Conservation (phyloP, 2,113 vertebrate genomes). For the Passer montanus region DNA sequence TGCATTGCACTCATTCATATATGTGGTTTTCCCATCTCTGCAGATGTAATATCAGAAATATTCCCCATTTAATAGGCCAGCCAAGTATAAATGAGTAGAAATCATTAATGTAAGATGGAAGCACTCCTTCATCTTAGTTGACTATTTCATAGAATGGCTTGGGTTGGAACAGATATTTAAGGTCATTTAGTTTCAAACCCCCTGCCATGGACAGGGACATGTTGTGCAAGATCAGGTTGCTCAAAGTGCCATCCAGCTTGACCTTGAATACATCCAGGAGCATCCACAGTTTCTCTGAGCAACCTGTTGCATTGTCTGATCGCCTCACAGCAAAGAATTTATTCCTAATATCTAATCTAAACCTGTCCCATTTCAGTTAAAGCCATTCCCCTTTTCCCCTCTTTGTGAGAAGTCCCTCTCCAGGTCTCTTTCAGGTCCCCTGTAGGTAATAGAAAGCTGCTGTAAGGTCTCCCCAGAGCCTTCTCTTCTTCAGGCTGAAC, state of each 20-base stretch:
- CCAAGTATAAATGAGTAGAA: background rate
- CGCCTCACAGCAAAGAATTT: background rate
- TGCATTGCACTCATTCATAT: background rate
- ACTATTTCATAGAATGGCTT: background rate
- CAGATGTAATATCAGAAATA: conserved; percentile 12
- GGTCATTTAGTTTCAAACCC: background rate
- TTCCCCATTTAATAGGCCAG: conserved; percentile 17
- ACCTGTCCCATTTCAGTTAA: background rate
- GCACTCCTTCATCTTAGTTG: background rate
- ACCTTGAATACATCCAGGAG: background rate
- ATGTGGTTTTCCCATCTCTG: conserved; percentile 37
- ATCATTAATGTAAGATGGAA: background rate
- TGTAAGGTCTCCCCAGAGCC: background rate
- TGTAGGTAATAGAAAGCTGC: background rate
- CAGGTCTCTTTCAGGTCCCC: background rate
- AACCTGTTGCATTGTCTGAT: background rate
- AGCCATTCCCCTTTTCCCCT: background rate
- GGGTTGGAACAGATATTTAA: background rate
- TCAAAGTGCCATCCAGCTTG: background rate
- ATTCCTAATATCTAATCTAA: background rate
- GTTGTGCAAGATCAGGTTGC: background rate
- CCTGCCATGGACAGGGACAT: background rate
- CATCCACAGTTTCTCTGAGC: background rate
- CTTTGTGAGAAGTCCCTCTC: background rate
- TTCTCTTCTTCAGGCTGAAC: background rate